Evolutionary conservation across 2,888 invertebrate genomes (phyloP).

Genomic region (Nemurella pictetii): DNA sequence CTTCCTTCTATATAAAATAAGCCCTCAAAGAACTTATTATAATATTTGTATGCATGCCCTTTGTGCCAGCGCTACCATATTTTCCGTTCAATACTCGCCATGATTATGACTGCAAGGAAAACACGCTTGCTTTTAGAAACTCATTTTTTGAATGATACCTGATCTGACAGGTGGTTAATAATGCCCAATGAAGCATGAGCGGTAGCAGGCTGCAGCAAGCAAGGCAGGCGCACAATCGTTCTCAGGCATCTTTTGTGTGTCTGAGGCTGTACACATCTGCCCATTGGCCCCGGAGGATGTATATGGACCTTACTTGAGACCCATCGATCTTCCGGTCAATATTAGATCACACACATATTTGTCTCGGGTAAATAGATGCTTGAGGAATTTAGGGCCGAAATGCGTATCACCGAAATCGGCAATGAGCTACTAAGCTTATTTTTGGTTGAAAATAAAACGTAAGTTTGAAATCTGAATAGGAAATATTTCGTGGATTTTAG

Average conservation of each 20-base stretch:
- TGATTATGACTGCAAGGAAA: background rate
- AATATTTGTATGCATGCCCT: background rate
- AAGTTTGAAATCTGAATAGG: no score
- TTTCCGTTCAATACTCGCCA: background rate
- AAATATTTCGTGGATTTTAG: no score
- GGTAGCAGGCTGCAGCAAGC: background rate
- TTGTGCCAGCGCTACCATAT: background rate
- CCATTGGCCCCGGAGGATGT: background rate
- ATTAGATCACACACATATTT: background rate
- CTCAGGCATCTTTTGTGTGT: conserved; percentile 1
- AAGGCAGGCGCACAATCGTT: background rate
- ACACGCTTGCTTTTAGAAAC: background rate
- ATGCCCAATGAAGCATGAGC: conserved; percentile 33
- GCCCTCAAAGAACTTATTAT: background rate
- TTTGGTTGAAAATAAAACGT: no score
- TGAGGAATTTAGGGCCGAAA: background rate
- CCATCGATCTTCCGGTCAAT: conserved; percentile 5
- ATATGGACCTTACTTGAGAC: background rate
- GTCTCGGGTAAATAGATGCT: background rate
- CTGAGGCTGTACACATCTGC: conserved; percentile 11
- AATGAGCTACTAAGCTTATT: no score
- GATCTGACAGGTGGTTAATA: conserved; percentile 38
- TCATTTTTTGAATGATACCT: conserved; percentile 27
- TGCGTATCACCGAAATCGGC: no score
- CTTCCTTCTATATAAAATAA: background rate